Evolutionary conservation across 1,140 invertebrate genomes (phyloP).

Genomic region (Zaprionus capensis): DNA sequence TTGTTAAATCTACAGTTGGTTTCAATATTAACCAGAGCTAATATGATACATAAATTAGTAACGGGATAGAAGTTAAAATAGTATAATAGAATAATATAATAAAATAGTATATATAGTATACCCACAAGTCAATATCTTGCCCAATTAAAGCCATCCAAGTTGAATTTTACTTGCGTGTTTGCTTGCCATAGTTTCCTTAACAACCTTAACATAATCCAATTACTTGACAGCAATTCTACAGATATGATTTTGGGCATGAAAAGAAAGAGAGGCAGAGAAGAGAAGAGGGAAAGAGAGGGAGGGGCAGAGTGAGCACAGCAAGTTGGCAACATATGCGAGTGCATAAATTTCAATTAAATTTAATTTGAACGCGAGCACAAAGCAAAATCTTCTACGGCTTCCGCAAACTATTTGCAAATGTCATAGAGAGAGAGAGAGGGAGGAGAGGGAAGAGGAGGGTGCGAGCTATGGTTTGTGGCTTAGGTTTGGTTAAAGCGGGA

Average conservation of each 20-base stretch:
- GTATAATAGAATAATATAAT: too few relatives aligned
- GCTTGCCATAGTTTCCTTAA: neutral
- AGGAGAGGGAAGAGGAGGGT: neutral
- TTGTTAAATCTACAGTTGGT: too few relatives aligned
- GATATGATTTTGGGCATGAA: neutral
- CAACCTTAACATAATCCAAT: neutral
- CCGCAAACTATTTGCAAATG: slow-evolving; percentile 38
- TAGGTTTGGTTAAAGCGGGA: neutral
- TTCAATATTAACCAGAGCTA: too few relatives aligned
- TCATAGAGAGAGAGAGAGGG: slow-evolving; percentile 13
- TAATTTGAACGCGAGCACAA: slow-evolving; percentile 28
- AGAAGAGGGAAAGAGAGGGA: neutral
- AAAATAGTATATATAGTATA: too few relatives aligned
- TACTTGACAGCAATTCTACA: neutral
- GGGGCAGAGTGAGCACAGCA: neutral
- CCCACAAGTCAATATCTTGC: too few relatives aligned
- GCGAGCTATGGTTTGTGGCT: slow-evolving; percentile 10
- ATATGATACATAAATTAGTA: too few relatives aligned
- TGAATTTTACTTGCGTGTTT: neutral
- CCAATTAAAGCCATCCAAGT: neutral
- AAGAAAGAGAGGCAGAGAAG: neutral
- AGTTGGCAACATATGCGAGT: slow-evolving; percentile 28
- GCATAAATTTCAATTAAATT: slow-evolving; percentile 40
- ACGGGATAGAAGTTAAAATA: too few relatives aligned
- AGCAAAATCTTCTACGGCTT: slow-evolving; percentile 32